phyloP scores from a whole-genome alignment of 2,888 invertebrate species.

The Malthinus seriepunctatus region DNA sequence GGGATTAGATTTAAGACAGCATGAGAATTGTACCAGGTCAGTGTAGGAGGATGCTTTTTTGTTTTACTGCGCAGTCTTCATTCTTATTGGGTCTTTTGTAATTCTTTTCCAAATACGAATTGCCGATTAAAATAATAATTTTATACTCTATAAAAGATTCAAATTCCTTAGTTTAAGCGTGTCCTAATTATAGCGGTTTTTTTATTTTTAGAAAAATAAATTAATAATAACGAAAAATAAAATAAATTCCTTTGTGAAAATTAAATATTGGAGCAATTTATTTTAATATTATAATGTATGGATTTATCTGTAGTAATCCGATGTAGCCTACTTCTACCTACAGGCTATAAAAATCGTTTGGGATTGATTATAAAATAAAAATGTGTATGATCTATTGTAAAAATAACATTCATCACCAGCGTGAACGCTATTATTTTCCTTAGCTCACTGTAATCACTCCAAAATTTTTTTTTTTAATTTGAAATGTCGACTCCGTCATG shows the following conservation, averaged over 20 bases:
- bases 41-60: conserved; percentile 26
- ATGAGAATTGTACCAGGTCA: conserved; percentile 44
- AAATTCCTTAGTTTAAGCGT: neutral
- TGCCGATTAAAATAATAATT: too few species aligned
- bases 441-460: too few species aligned
- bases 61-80: conserved; percentile 21
- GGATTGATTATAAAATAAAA: too few species aligned
- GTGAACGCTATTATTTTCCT: too few species aligned
- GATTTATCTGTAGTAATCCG: too few species aligned
- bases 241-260: neutral
- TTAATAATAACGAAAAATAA: conserved; percentile 1
- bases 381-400: too few species aligned
- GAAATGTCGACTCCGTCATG: too few species aligned
- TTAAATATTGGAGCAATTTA: neutral
- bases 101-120: conserved; percentile 5
- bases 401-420: too few species aligned
- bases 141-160: too few species aligned
- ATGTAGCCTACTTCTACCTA: too few species aligned
- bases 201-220: conserved; percentile 18
- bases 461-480: too few species aligned
- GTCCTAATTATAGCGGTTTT: conserved; percentile 12
- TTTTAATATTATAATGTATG: neutral
- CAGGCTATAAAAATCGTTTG: too few species aligned
- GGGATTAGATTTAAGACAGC: conserved; percentile 34
- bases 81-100: conserved; percentile 20